A percentile compares a stretch with the other conserved stretches of the same genome.
These are phyloP conservation scores for Caracal caracal DNA, from an alignment of 2,113 vertebrate genomes.

Conservation along the genomic window DNA sequence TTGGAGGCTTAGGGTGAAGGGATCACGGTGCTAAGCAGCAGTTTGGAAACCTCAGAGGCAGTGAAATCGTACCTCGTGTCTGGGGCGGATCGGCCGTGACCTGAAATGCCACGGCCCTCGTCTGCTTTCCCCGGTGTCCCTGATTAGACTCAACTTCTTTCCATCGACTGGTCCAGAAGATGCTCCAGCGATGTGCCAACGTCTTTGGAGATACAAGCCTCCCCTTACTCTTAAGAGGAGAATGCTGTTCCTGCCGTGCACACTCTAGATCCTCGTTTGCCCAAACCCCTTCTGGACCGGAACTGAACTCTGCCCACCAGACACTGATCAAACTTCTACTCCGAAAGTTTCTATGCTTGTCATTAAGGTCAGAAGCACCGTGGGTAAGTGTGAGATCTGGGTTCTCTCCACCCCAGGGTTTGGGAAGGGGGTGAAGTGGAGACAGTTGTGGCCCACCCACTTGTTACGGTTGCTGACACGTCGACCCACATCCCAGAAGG, in stretches of 20 bases:
- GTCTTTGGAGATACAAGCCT: neutral
- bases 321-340: rapidly evolving
- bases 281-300: rapidly evolving
- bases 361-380: neutral
- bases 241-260: too few species aligned
- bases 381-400: too few species aligned
- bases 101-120: neutral
- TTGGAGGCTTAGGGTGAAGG: neutral
- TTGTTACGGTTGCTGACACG: neutral
- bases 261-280: rapidly evolving
- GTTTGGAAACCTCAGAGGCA: neutral
- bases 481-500: neutral
- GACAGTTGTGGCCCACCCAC: too few species aligned
- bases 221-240: neutral
- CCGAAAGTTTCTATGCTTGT: neutral
- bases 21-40: neutral
- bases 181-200: rapidly evolving
- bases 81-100: neutral
- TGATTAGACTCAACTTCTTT: neutral
- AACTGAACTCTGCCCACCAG: neutral
- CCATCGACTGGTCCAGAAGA: neutral
- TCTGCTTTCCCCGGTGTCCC: neutral
- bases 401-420: neutral
- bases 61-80: neutral
- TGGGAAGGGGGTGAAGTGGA: neutral